Percentiles rank a stretch among this genome's conserved stretches.
Evolutionary conservation across 2,888 invertebrate genomes (phyloP).

Genomic region (Leucania comma): DNA sequence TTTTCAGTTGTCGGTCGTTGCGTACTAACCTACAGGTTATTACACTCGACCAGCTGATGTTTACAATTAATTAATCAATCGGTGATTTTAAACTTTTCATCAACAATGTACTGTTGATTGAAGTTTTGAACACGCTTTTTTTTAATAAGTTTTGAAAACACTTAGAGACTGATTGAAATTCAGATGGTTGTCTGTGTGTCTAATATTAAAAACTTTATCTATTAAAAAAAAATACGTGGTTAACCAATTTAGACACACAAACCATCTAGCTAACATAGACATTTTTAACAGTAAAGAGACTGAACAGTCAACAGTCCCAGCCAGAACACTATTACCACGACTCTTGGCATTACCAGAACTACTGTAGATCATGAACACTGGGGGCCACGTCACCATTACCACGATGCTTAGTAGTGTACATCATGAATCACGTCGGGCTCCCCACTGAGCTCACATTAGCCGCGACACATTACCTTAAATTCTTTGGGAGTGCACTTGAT

Average conservation of each 20-base stretch:
- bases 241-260: not conserved
- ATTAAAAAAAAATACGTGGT: not conserved
- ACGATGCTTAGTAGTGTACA: slow-evolving; percentile 10
- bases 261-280: not conserved
- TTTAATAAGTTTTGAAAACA: too few relatives aligned
- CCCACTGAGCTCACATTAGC: slow-evolving; percentile 27
- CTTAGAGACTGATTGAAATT: too few relatives aligned
- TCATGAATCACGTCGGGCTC: slow-evolving; percentile 35
- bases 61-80: too few relatives aligned
- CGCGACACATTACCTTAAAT: slow-evolving; percentile 45
- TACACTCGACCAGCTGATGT: too few relatives aligned
- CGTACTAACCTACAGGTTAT: too few relatives aligned
- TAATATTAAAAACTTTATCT: too few relatives aligned
- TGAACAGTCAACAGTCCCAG: slow-evolving; percentile 24
- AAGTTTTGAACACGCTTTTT: too few relatives aligned
- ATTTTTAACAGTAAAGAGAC: not conserved
- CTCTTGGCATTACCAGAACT: slow-evolving; percentile 7
- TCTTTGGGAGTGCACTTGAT: slow-evolving; percentile 42
- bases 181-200: too few relatives aligned
- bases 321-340: slow-evolving; percentile 3
- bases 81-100: too few relatives aligned
- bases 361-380: not conserved
- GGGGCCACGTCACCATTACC: slow-evolving; percentile 7
- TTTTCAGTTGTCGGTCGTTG: too few relatives aligned
- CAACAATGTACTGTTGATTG: too few relatives aligned